These are phyloP conservation scores for Callionymus lyra DNA, from an alignment of 2,113 vertebrate genomes.

Conservation along the genomic window DNA sequence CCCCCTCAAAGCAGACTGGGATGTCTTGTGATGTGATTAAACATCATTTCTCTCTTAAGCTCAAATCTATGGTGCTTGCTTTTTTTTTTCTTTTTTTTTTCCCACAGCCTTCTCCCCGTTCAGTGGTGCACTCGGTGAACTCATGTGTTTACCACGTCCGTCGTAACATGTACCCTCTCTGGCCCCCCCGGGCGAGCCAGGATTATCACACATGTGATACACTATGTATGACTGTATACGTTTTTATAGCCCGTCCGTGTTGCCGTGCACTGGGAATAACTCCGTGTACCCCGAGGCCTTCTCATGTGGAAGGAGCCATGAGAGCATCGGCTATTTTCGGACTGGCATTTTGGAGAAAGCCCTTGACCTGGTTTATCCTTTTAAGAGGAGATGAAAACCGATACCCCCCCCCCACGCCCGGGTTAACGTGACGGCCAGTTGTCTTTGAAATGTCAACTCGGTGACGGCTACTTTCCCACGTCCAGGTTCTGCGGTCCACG, in stretches of 20 bases:
- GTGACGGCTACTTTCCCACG: too few relatives aligned
- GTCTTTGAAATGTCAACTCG: conserved; percentile 8
- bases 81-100: conserved; percentile 3
- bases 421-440: conserved; percentile 32
- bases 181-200: conserved; percentile 19
- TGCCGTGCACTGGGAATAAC: conserved; percentile 24
- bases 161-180: conserved; percentile 11
- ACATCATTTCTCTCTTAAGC: conserved; percentile 43
- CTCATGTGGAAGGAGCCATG: conserved; percentile 37
- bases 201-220: conserved; percentile 19
- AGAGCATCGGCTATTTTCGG: conserved; percentile 47
- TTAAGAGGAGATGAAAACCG: conserved; percentile 20
- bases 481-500: too few relatives aligned
- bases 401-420: conserved; percentile 20
- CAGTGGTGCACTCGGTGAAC: conserved; percentile 4
- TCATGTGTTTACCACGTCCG: conserved; percentile 17
- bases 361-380: conserved; percentile 58
- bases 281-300: conserved; percentile 27
- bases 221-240: conserved; percentile 23
- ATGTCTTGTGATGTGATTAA: conserved; percentile 54
- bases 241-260: conserved; percentile 20
- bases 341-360: conserved; percentile 44
- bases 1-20: conserved; percentile 46
- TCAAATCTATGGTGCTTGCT: conserved; percentile 30
- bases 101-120: conserved; percentile 5